Base-by-base conservation (phyloP, 2,113 vertebrate genomes). In the Neoarius graeffei region DNA sequence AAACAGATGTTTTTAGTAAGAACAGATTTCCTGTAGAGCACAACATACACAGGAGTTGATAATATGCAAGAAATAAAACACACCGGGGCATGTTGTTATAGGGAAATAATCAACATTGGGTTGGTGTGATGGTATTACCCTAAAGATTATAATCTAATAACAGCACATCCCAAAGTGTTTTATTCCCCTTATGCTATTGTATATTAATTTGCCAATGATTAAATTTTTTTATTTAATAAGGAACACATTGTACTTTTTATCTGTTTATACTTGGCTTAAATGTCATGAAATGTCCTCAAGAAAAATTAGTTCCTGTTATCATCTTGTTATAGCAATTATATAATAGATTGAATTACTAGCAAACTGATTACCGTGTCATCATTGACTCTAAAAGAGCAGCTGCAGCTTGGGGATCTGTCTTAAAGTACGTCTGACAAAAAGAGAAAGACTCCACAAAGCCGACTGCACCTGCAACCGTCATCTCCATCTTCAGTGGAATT, bases 391-490 rank as follows among this genome's bases (percentile, higher is more conserved):
- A 87, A 25, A 96, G 90, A 4, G 94, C 87, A 27, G 89, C 91
- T 83, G 96, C 96, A 52, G 90, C 81, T 71, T 93, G 59, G 0
- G 94, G 94, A 56, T 97, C 91, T 2, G 42, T 87, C 69, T 85
- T 94, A 86, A 60, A 20, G 80, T 93, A 96, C 1, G 42, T n/a
- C 89, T 97, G 96, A 87, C 94, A 97, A 0, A 94, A 87, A 87
- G 96, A 97, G 67, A 90, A 91, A 42, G 95, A 93, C 87, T 96
- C 90, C 2, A 96, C 13, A 57, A 95, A 95, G 19, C 97, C 97
- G 73, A 96, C 7, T 50, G 94, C 30, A 5, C 89, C 85, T 52
- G 91, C 89, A 66, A 97, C 88, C 0, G 94, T 93, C 92, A 95
- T 92, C 5, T 92, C 86, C 13, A 84, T 88, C 54, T 89, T 94